A percentile compares a stretch with the other conserved stretches of the same genome.
Conservation (phyloP, 2,113 vertebrate species). For the Leucopternis melanops region DNA sequence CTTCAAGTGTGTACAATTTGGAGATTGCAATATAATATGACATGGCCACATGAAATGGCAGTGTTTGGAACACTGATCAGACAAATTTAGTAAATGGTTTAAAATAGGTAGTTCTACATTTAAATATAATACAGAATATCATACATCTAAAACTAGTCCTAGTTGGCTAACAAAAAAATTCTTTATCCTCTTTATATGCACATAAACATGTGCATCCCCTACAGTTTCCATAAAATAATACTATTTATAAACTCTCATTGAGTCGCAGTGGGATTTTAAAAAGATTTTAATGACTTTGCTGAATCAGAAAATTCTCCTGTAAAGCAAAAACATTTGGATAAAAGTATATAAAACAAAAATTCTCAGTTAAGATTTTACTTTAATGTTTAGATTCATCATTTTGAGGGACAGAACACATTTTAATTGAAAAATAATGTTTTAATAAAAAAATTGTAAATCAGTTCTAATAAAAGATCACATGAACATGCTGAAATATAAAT, state of each 20-base stretch:
- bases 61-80: not conserved
- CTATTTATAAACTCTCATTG: not conserved
- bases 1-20: not conserved
- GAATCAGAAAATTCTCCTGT: not conserved
- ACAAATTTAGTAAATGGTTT: conserved; percentile 1
- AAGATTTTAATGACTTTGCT: not conserved
- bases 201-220: not conserved
- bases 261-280: not conserved
- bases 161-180: not conserved
- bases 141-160: not conserved
- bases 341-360: not conserved
- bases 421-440: not conserved
- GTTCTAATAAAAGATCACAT: not conserved
- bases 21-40: conserved; percentile 7
- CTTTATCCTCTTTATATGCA: not conserved
- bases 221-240: not conserved
- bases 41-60: not conserved
- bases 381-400: not conserved
- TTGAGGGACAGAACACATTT: not conserved
- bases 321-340: not conserved
- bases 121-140: conserved; percentile 10
- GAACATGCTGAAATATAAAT: not conserved
- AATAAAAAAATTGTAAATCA: not conserved
- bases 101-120: conserved; percentile 27
- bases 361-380: not conserved